Evolutionary conservation across 2,113 vertebrate genomes (phyloP).

Genomic region (Conger conger): DNA sequence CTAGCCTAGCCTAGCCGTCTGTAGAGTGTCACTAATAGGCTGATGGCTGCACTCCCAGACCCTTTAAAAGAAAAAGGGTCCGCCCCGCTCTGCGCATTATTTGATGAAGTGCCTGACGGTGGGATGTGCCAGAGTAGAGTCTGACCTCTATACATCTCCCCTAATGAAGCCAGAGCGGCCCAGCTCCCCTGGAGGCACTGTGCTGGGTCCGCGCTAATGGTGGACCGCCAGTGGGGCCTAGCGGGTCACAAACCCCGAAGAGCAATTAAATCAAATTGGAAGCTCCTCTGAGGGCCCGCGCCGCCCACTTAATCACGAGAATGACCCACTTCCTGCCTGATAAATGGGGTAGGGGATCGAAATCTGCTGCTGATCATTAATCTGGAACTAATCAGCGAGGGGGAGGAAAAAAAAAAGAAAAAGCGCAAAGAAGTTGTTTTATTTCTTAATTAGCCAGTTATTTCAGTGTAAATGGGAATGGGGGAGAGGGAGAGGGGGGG

Average conservation of each 20-base stretch:
- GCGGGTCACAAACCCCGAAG: conserved; percentile 78
- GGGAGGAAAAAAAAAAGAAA: too few species aligned
- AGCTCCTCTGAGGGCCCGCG: conserved; percentile 69
- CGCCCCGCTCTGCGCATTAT: conserved; percentile 4
- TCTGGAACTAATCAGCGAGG: conserved; percentile 88
- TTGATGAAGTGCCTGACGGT: conserved; percentile 52
- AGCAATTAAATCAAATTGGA: conserved; percentile 88
- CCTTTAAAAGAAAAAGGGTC: background rate
- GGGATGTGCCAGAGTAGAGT: conserved; percentile 60
- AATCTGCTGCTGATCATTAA: conserved; percentile 88
- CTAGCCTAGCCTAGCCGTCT: background rate
- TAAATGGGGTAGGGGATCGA: conserved; percentile 85
- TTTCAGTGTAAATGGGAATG: conserved; percentile 66
- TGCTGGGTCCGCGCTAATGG: conserved; percentile 76
- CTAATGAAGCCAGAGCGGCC: conserved; percentile 73
- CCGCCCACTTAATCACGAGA: conserved; percentile 85
- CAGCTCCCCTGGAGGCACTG: conserved; percentile 66
- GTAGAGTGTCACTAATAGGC: conserved; percentile 15
- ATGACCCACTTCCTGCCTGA: conserved; percentile 85
- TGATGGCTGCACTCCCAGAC: background rate
- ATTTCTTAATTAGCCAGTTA: conserved; percentile 92
- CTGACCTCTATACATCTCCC: conserved; percentile 73
- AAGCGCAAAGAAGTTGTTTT: conserved; percentile 75
- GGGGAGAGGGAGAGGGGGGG: conserved; percentile 60
- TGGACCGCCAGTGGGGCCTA: conserved; percentile 81